Evolutionary conservation across 2,113 vertebrate genomes (phyloP).

Genomic region (Pteropus alecto): DNA sequence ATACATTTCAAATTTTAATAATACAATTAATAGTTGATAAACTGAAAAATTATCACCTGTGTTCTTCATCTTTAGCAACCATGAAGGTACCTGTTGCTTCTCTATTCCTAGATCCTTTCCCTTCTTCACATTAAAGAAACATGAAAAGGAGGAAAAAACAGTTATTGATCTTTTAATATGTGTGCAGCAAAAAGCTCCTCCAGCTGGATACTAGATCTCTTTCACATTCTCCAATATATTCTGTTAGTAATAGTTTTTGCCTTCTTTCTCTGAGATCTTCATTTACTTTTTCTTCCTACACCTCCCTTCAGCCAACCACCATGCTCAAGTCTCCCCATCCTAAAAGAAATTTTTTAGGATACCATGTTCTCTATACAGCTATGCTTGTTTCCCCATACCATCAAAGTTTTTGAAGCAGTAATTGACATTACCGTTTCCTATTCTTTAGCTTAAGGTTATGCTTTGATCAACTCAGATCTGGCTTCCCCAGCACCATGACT

Average conservation of each 20-base stretch:
- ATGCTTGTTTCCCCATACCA: not conserved
- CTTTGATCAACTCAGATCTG: not conserved
- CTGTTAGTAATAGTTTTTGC: not conserved
- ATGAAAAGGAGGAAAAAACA: not conserved
- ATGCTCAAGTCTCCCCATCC: not conserved
- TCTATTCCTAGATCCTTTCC: not conserved
- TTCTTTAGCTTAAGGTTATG: not conserved
- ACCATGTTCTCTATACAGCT: not conserved
- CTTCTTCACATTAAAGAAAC: conserved; percentile 15
- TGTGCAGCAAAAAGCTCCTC: not conserved
- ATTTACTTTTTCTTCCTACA: not conserved
- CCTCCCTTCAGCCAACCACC: not conserved
- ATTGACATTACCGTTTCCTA: not conserved
- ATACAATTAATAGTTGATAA: not conserved
- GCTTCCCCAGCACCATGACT: not conserved
- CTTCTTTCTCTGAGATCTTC: not conserved
- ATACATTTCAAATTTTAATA: not conserved
- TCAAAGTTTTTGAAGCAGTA: not conserved
- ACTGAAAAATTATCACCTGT: not conserved
- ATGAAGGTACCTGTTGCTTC: not conserved
- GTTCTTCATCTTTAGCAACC: not conserved
- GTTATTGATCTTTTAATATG: not conserved
- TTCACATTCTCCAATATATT: not conserved
- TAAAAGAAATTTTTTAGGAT: not conserved
- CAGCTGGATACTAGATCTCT: not conserved